Evolutionary conservation across 2,113 vertebrate genomes (phyloP).

Genomic region (Lontra canadensis): DNA sequence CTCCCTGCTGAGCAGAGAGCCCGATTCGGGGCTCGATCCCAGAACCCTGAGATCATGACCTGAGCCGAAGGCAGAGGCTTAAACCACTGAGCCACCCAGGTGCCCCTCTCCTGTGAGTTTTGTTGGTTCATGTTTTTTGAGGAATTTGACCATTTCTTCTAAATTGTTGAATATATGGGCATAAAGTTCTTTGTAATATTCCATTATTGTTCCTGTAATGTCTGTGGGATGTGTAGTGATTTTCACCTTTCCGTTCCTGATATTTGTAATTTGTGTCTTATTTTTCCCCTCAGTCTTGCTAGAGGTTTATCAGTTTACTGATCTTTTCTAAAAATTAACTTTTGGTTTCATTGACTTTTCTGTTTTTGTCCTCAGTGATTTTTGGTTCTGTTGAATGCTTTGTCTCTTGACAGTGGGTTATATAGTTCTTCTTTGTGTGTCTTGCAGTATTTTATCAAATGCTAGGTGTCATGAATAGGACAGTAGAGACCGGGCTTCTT

Average conservation of each 20-base stretch:
- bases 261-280: not conserved
- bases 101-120: not conserved
- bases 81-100: too few relatives aligned
- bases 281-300: not conserved
- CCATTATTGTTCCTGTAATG: not conserved
- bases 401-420: not conserved
- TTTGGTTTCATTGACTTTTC: not conserved
- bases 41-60: too few relatives aligned
- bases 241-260: not conserved
- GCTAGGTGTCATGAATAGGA: not conserved
- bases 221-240: not conserved
- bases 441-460: not conserved
- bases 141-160: slow-evolving; percentile 8
- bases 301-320: not conserved
- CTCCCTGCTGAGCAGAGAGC: too few relatives aligned
- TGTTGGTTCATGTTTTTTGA: not conserved
- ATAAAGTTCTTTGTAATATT: not conserved
- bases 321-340: not conserved
- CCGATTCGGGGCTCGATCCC: too few relatives aligned
- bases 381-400: not conserved
- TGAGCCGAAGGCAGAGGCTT: too few relatives aligned
- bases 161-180: not conserved
- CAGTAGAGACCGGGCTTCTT: not conserved
- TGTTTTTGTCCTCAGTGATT: slow-evolving; percentile 18
- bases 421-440: not conserved